Evolutionary conservation across 1,140 invertebrate species (phyloP).

Genomic region (Drosophila nannoptera): DNA sequence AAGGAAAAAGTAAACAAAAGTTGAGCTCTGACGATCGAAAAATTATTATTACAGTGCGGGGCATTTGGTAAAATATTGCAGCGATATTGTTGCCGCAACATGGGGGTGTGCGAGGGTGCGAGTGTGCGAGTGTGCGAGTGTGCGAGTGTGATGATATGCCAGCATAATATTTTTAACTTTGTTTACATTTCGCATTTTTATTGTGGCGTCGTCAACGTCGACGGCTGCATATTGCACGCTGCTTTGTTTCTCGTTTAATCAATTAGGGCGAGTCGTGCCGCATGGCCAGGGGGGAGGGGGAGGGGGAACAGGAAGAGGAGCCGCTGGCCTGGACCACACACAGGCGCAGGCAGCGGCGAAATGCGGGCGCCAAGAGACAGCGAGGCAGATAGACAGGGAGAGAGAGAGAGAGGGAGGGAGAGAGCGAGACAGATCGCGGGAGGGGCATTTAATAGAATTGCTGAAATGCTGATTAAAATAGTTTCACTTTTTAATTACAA

Average conservation of each 20-base stretch:
- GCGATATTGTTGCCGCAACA: slow-evolving; percentile 27
- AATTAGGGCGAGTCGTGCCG: slow-evolving; percentile 56
- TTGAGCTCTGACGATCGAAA: slow-evolving; percentile 49
- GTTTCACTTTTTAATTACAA: slow-evolving; percentile 77
- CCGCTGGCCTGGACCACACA: slow-evolving; percentile 58
- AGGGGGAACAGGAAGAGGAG: background rate
- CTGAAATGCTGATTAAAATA: slow-evolving; percentile 76
- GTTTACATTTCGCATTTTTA: slow-evolving; percentile 76
- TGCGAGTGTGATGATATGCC: slow-evolving; percentile 35
- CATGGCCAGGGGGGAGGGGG: slow-evolving; percentile 1
- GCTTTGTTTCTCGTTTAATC: slow-evolving; percentile 72
- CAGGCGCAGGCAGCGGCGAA: slow-evolving; percentile 11
- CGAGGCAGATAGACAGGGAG: background rate
- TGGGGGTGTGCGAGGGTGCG: slow-evolving; percentile 35
- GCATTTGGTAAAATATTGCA: slow-evolving; percentile 51
- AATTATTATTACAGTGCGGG: slow-evolving; percentile 58
- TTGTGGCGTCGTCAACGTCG: slow-evolving; percentile 59
- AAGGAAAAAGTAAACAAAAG: slow-evolving; percentile 60
- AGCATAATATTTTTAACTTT: slow-evolving; percentile 74
- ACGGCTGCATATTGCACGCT: slow-evolving; percentile 27
- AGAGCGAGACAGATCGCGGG: background rate
- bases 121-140: slow-evolving; percentile 12
- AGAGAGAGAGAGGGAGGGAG: background rate
- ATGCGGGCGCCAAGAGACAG: slow-evolving; percentile 52
- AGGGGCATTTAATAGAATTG: slow-evolving; percentile 61